These are phyloP conservation scores for Climacteris rufus DNA, from an alignment of 2,113 vertebrate species.

Conservation along the genomic window DNA sequence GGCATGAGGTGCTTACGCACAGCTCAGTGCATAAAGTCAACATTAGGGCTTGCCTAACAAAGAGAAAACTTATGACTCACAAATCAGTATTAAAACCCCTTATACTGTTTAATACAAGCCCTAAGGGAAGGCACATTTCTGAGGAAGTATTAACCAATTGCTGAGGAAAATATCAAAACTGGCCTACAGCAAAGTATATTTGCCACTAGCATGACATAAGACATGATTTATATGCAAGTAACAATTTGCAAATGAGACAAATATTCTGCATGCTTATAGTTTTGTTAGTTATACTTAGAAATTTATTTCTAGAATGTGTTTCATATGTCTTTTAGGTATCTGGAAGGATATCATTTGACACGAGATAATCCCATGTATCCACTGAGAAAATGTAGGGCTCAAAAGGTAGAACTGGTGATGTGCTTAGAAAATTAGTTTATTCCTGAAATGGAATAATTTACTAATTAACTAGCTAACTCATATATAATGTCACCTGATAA, in stretches of 20 bases:
- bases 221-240: background rate
- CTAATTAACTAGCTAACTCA: background rate
- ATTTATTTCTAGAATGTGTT: background rate
- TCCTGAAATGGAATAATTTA: background rate
- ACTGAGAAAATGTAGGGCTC: background rate
- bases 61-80: background rate
- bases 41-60: background rate
- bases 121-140: background rate
- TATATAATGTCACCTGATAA: background rate
- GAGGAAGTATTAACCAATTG: background rate
- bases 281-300: background rate
- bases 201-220: background rate
- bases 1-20: background rate
- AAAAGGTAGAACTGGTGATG: background rate
- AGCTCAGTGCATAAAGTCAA: background rate
- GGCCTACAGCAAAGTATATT: background rate
- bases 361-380: background rate
- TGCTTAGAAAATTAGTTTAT: background rate
- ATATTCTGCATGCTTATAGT: background rate
- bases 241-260: background rate
- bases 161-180: background rate
- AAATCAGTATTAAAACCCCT: background rate
- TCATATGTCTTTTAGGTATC: background rate
- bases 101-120: background rate
- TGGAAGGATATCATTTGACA: background rate